Conservation (phyloP, 2,797 vertebrate genomes). For the Erpetoichthys calabaricus region DNA sequence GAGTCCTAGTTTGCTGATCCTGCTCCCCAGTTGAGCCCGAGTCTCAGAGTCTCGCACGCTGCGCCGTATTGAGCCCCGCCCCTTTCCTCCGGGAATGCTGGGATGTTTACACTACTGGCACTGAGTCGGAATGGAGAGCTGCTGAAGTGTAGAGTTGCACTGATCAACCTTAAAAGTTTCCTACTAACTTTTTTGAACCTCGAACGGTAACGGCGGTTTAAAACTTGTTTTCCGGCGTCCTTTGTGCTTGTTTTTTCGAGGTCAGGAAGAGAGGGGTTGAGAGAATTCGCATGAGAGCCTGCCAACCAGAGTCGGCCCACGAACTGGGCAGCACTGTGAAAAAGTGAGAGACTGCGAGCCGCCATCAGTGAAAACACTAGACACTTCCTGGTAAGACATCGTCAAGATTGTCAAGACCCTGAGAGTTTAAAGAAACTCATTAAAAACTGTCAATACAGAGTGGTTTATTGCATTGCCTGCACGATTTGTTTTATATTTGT, state of each 20-base stretch:
- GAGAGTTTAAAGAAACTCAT: too few relatives aligned
- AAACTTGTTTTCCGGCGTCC: too few relatives aligned
- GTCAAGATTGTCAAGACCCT: too few relatives aligned
- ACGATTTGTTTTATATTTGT: too few relatives aligned
- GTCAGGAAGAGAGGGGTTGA: too few relatives aligned
- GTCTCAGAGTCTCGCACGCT: too few relatives aligned
- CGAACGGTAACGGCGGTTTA: not conserved
- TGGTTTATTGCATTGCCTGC: too few relatives aligned
- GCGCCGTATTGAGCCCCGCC: conserved; percentile 38
- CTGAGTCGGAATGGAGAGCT: conserved; percentile 33
- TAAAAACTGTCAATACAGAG: too few relatives aligned
- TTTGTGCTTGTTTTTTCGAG: too few relatives aligned
- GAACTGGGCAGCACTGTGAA: conserved; percentile 21
- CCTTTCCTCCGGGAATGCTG: conserved; percentile 37
- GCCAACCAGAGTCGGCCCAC: conserved; percentile 23
- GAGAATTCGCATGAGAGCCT: conserved; percentile 15
- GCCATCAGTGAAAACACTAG: conserved; percentile 26
- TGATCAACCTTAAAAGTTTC: conserved; percentile 20
- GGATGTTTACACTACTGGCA: conserved; percentile 49
- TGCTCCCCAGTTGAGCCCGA: too few relatives aligned
- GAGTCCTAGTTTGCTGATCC: too few relatives aligned
- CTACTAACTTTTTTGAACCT: conserved; percentile 9
- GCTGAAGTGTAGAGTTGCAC: conserved; percentile 17
- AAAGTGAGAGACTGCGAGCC: conserved; percentile 30
- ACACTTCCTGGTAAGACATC: conserved; percentile 60